Conservation (phyloP, 2,113 vertebrate species). For the Stercorarius parasiticus region DNA sequence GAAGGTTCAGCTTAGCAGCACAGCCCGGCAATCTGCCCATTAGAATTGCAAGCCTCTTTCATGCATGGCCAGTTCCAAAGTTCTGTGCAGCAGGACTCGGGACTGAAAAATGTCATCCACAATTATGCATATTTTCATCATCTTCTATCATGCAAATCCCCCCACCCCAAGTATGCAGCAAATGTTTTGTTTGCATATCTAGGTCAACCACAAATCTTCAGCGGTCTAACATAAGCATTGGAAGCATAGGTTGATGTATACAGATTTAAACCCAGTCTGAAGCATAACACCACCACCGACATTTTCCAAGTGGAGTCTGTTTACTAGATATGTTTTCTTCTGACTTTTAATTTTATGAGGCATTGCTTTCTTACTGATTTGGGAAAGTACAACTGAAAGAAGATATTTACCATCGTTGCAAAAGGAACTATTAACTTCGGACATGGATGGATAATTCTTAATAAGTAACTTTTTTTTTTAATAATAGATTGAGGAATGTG, state of each 20-base stretch:
- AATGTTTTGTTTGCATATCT: slow-evolving; percentile 61
- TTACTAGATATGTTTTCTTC: neutral
- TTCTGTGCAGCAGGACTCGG: neutral
- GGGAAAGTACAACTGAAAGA: neutral
- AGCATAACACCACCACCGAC: neutral
- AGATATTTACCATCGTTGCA: neutral
- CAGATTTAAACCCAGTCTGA: slow-evolving; percentile 1
- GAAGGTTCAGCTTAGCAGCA: neutral
- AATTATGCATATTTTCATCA: slow-evolving; percentile 59
- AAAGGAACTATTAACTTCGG: neutral
- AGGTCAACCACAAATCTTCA: slow-evolving; percentile 50
- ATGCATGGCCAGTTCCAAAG: slow-evolving; percentile 44
- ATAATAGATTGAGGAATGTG: neutral
- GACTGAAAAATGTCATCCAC: slow-evolving; percentile 45
- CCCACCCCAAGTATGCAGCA: slow-evolving; percentile 10
- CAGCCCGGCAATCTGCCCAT: neutral
- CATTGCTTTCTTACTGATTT: neutral
- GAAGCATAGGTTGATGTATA: neutral
- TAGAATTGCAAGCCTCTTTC: slow-evolving; percentile 22
- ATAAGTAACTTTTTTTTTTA: neutral
- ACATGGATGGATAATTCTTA: neutral
- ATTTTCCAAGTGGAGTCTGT: neutral
- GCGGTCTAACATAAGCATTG: neutral
- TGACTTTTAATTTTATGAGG: neutral
- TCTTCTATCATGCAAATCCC: slow-evolving; percentile 46